Conservation (phyloP, 2,797 vertebrate species). For the Gallinago nigripennis region DNA sequence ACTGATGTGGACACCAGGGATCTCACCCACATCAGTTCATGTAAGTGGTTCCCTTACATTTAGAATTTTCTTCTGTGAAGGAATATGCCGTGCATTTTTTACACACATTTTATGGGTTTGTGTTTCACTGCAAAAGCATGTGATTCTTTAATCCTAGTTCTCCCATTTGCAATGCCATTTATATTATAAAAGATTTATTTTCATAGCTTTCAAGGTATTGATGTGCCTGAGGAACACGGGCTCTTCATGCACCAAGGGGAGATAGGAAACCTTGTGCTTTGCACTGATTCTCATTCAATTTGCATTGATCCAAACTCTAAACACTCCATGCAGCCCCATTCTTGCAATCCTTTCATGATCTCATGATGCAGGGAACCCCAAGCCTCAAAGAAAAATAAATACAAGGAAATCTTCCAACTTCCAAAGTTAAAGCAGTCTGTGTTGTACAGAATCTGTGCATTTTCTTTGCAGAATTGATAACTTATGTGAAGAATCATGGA, state of each 20-base stretch:
- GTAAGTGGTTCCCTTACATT: not conserved
- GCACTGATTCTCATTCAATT: not conserved
- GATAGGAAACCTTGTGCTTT: not conserved
- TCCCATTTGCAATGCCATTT: not conserved
- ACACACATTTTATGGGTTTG: not conserved
- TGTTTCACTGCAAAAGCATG: not conserved
- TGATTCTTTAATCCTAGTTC: not conserved
- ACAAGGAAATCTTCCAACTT: not conserved
- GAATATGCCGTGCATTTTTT: not conserved
- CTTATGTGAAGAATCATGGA: not conserved
- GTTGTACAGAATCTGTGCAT: not conserved
- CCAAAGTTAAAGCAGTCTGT: not conserved
- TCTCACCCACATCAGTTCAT: not conserved
- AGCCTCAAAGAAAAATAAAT: not conserved
- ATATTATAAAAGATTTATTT: not conserved
- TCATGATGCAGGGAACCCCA: not conserved
- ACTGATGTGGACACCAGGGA: not conserved
- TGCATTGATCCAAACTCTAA: not conserved
- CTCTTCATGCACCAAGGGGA: not conserved
- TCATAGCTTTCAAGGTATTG: not conserved
- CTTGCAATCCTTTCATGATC: not conserved
- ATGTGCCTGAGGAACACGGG: not conserved
- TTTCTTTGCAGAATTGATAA: slow-evolving; percentile 29
- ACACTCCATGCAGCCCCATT: not conserved
- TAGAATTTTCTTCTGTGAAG: not conserved